Evolutionary conservation across 2,888 invertebrate species (phyloP), one percentile per base, ranked within the genome.

Genomic region (Autographa gamma): DNA sequence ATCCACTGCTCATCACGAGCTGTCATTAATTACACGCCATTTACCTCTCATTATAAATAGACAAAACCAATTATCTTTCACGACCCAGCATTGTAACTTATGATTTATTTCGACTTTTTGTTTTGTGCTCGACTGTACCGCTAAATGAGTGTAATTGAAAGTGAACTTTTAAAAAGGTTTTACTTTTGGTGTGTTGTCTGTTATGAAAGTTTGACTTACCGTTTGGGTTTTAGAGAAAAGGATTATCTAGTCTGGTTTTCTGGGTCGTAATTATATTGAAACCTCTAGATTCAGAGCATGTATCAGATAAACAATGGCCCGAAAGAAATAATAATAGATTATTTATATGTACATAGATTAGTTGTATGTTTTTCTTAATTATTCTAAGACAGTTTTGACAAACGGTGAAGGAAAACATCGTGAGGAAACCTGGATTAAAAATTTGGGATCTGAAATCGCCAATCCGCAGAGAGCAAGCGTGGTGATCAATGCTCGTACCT

Each of bases 11-110:
- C 86, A 89, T 90, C 88, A 86, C 79, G 70, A 73, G 64, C 87
- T 84, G 86, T 87, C 93, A 95, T 95, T 94, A 93, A 95, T 95
- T 93, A 93, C 89, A 85, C 83, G 85, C 90, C 90, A 89, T 90
- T 93, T 92, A 92, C 89, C 87, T 82, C 92, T 91, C 92, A 93
- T 95, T 94, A 94, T 91, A 91, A 90, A 91, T 91, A 92, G 93
- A 92, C 91, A 89, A 90, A 91, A 91, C 91, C 92, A 91, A 92
- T 92, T 92, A 91, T 85, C 83, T 91, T 89, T 87, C 89, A 90
- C 88, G 89, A 91, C 81, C n/a, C 81, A 78, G 86, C 81, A 85
- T 85, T 83, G 81, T 83, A 81, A 71, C 71, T 84, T 84, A 75
- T 92, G 92, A 93, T 93, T 93, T 92, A 93, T 93, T 89, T 87